phyloP scores from a whole-genome alignment of 2,888 invertebrate species.

The Latheticus oryzae region DNA sequence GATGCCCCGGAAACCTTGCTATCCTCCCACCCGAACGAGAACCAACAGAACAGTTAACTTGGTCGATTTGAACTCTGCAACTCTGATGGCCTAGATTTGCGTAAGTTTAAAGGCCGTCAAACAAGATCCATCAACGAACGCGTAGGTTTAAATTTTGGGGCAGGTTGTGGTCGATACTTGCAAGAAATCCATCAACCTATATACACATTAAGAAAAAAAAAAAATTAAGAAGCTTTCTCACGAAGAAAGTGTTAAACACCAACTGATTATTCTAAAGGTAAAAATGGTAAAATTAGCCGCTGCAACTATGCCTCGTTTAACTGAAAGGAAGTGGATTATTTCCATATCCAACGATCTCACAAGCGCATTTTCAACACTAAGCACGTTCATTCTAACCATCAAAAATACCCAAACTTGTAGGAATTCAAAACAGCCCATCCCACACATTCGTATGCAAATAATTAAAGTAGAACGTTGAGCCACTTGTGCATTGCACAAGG shows the following conservation, averaged over 20 bases:
- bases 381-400: constrained; percentile 19
- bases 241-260: constrained; percentile 26
- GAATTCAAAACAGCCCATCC: constrained; percentile 35
- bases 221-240: too few relatives aligned
- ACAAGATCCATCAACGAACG: constrained; percentile 22
- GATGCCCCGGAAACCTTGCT: constrained; percentile 39
- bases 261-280: constrained; percentile 11
- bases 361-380: too few relatives aligned
- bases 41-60: constrained; percentile 36
- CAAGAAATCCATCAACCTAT: constrained; percentile 7
- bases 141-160: constrained; percentile 31
- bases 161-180: constrained; percentile 9
- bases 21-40: constrained; percentile 36
- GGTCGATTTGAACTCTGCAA: constrained; percentile 37
- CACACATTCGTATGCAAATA: constrained; percentile 36
- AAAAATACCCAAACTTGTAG: constrained; percentile 6
- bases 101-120: constrained; percentile 1
- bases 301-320: constrained; percentile 4
- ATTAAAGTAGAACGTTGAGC: constrained; percentile 19
- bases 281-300: constrained; percentile 13
- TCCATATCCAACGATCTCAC: too few relatives aligned
- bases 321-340: constrained; percentile 8
- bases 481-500: constrained; percentile 24
- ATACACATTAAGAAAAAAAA: too few relatives aligned
- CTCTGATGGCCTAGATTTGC: constrained; percentile 32